Evolutionary conservation across 1,140 invertebrate genomes (phyloP).

Genomic region (Thaumatotibia leucotreta): DNA sequence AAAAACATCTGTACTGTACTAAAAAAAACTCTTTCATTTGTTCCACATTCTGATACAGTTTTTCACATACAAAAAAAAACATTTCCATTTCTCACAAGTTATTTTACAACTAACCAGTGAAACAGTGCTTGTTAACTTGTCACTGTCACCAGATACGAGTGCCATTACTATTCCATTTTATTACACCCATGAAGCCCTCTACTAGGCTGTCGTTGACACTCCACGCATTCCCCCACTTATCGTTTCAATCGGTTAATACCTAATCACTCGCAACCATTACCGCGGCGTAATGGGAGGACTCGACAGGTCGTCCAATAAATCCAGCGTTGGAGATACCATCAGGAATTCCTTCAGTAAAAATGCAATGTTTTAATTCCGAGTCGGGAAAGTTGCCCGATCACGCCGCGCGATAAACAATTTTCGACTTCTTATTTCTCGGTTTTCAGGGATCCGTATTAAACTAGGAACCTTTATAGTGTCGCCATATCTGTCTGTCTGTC

Average conservation of each 20-base stretch:
- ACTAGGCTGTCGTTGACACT: not conserved
- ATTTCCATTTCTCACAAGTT: too few relatives aligned
- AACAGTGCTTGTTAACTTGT: not conserved
- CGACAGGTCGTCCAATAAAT: slow-evolving; percentile 44
- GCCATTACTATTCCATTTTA: not conserved
- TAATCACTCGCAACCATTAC: slow-evolving; percentile 4
- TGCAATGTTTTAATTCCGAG: slow-evolving; percentile 63
- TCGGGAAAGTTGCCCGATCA: slow-evolving; percentile 39
- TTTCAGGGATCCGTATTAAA: too few relatives aligned
- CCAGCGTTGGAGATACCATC: slow-evolving; percentile 45
- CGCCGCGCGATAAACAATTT: slow-evolving; percentile 33
- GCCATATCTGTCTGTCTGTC: too few relatives aligned
- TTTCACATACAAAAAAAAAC: too few relatives aligned
- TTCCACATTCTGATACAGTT: too few relatives aligned
- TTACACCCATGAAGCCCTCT: not conserved
- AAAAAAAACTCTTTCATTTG: too few relatives aligned
- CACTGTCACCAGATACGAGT: not conserved
- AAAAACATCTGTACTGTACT: too few relatives aligned
- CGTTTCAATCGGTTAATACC: not conserved
- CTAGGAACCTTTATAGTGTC: too few relatives aligned
- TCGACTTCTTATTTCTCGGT: slow-evolving; percentile 20
- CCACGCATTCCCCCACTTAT: not conserved
- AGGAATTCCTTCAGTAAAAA: slow-evolving; percentile 34
- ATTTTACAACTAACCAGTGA: not conserved
- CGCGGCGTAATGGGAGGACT: slow-evolving; percentile 1